phyloP scores from a whole-genome alignment of 1,140 invertebrate species.

The Nephotettix cincticeps region DNA sequence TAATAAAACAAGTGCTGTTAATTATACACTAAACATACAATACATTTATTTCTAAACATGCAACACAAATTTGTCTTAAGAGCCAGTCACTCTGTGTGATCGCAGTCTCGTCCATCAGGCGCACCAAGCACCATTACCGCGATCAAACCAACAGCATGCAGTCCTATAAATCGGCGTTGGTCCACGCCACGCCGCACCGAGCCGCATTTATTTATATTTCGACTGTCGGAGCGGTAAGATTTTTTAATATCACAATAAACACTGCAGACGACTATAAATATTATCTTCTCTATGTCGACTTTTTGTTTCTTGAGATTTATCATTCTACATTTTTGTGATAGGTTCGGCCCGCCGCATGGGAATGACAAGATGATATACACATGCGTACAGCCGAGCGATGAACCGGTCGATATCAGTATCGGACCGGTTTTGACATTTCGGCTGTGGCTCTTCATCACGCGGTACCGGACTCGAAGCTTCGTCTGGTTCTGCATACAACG shows the following conservation, averaged over 20 bases:
- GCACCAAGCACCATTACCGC: background rate
- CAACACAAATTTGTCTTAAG: no score
- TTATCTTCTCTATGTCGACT: background rate
- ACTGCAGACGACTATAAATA: conserved; percentile 25
- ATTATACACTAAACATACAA: background rate
- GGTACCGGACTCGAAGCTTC: no score
- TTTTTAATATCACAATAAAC: conserved; percentile 34
- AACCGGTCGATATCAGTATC: conserved; percentile 2
- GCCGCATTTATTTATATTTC: conserved; percentile 31
- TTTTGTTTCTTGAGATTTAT: conserved; percentile 29
- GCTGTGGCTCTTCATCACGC: no score
- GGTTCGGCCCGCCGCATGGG: background rate
- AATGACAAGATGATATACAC: conserved; percentile 27
- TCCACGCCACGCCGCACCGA: background rate
- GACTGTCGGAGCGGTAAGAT: conserved; percentile 29
- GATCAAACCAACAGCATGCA: conserved; percentile 11
- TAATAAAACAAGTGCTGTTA: background rate
- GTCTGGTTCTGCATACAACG: no score
- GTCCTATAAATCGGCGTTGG: background rate
- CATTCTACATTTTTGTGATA: conserved; percentile 27
- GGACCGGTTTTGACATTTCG: conserved; percentile 1
- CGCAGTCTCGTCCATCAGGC: background rate
- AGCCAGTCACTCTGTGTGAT: background rate
- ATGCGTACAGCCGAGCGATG: conserved; percentile 1
- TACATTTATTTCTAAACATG: background rate